phyloP scores from a whole-genome alignment of 2,113 vertebrate species.

The Grantiella picta region DNA sequence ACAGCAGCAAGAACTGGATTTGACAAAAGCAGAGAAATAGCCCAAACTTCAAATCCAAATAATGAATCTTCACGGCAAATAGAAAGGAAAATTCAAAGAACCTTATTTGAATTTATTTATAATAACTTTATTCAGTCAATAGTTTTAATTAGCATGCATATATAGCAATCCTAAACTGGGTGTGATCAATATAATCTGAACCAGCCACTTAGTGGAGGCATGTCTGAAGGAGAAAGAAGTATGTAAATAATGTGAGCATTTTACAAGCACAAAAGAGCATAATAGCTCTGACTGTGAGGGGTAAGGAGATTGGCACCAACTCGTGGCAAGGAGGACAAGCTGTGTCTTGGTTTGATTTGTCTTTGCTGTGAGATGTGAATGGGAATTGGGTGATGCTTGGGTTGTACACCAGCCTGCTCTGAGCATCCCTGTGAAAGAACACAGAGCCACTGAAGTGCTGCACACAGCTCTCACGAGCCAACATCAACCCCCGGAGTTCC shows the following conservation, averaged over 20 bases:
- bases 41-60: not conserved
- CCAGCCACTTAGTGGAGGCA: not conserved
- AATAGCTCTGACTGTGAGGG: not conserved
- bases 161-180: not conserved
- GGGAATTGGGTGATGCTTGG: accelerated
- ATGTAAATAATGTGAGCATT: not conserved
- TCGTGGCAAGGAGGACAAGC: not conserved
- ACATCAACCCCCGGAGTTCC: not conserved
- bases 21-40: not conserved
- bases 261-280: not conserved
- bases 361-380: not conserved
- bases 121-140: not conserved
- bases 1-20: not conserved
- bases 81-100: not conserved
- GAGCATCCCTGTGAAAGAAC: not conserved
- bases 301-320: no score
- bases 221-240: not conserved
- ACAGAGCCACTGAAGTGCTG: not conserved
- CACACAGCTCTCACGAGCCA: not conserved
- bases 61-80: not conserved
- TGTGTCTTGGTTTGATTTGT: not conserved
- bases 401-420: not conserved
- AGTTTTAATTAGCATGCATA: not conserved
- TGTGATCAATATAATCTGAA: not conserved
- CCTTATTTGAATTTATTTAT: not conserved